Conservation (phyloP, 1,140 invertebrate species). For the Zaprionus capensis region DNA sequence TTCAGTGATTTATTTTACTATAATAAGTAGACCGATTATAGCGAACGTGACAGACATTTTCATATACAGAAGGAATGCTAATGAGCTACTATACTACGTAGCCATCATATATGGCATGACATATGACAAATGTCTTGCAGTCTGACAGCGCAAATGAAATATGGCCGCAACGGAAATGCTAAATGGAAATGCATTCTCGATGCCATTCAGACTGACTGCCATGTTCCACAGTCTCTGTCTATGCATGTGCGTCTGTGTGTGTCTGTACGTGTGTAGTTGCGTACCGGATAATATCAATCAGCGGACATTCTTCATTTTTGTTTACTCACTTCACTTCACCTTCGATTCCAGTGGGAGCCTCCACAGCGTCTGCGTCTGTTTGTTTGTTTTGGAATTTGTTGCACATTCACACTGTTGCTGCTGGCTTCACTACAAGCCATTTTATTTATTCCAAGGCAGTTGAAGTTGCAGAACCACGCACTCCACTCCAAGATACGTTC, state of each 20-base stretch:
- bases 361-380: slow-evolving; percentile 17
- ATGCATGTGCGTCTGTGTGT: not conserved
- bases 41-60: not conserved
- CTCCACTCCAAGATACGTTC: slow-evolving; percentile 50
- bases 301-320: slow-evolving; percentile 79
- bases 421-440: slow-evolving; percentile 31
- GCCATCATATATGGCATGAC: slow-evolving; percentile 12
- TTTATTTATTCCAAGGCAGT: slow-evolving; percentile 59
- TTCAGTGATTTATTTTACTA: not conserved
- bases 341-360: slow-evolving; percentile 7
- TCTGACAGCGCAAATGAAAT: slow-evolving; percentile 54
- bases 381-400: slow-evolving; percentile 63
- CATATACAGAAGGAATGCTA: slow-evolving; percentile 2
- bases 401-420: slow-evolving; percentile 31
- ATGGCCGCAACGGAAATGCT: slow-evolving; percentile 73
- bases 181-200: slow-evolving; percentile 59
- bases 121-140: slow-evolving; percentile 2
- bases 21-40: not conserved
- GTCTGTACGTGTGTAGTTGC: slow-evolving; percentile 13
- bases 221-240: not conserved
- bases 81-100: not conserved
- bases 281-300: slow-evolving; percentile 79
- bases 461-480: slow-evolving; percentile 29
- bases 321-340: slow-evolving; percentile 67
- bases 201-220: slow-evolving; percentile 20